Evolutionary conservation across 2,797 vertebrate species (phyloP), one percentile per base, ranked within the genome.

Genomic region (Tenualosa ilisha): DNA sequence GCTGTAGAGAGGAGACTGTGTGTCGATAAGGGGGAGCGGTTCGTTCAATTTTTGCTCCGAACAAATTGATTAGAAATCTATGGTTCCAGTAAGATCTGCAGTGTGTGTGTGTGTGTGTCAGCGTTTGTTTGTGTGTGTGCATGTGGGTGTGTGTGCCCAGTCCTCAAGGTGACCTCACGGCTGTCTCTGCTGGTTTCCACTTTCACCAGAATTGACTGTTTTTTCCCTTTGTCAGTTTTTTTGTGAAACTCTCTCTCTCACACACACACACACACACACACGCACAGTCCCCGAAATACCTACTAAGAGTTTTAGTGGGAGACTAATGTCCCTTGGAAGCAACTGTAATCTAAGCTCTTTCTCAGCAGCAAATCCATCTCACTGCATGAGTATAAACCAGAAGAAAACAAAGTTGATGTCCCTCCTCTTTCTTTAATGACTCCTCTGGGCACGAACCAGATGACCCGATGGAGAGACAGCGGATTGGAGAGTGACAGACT

Each of bases 201-300:
- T 89, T 90, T 89, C 87, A 83, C 49, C 5, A 75, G 65, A 89
- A 88, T 86, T 83, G 86, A 87, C 68, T 85, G 84, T 87, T 84
- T 87, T 85, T 51, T 4, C 79, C 81, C 83, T 81, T 72, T 9
- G 26, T 85, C 81, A 87, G 84, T 72, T 75, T 84, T 82, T 87
- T 15, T 31, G 31, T 86, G 51, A 63, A 75, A 20, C 11, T 87
- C 84, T 63, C 17, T 22, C 59, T 61, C 59, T 61, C 59, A 0
- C 17, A 37, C 65, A 37, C 65, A 37, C 65, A 72, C 65, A 72
- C 65, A 72, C 65, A 72, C 65, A 72, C 65, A 37, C 65, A 37
- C 65, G 37, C 53, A 82, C 51, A 59, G 43, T 24, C 24, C 81
- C 63, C n/a, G 2, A 40, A 59, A 83, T 86, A 86, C 68, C 86